A percentile compares a stretch with the other conserved stretches of the same genome.
phyloP scores from a whole-genome alignment of 2,113 vertebrate species.

The Datnioides undecimradiatus region DNA sequence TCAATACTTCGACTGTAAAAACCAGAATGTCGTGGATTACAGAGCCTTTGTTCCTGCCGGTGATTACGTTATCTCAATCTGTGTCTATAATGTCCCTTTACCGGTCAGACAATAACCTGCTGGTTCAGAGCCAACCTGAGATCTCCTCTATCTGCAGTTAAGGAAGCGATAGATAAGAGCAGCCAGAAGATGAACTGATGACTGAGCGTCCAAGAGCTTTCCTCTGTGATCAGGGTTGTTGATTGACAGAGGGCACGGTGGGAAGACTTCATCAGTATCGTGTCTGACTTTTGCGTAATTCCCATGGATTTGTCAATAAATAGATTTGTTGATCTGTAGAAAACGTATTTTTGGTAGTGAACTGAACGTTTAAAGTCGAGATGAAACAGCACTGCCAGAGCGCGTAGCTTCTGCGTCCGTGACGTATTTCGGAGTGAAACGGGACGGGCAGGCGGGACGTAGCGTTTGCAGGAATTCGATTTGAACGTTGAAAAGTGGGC shows the following conservation, averaged over 20 bases:
- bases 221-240: slow-evolving; percentile 7
- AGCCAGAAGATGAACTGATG: slow-evolving; percentile 38
- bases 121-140: neutral
- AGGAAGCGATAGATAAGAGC: slow-evolving; percentile 34
- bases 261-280: neutral
- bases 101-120: slow-evolving; percentile 36
- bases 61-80: slow-evolving; percentile 32
- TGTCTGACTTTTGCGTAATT: neutral
- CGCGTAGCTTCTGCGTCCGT: no score
- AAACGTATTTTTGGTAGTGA: neutral
- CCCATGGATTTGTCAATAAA: neutral
- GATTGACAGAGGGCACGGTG: slow-evolving; percentile 11
- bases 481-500: no score
- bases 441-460: no score
- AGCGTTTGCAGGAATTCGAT: no score
- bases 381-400: no score
- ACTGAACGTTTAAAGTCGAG: no score
- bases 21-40: neutral
- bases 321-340: neutral
- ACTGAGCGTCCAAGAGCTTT: slow-evolving; percentile 29
- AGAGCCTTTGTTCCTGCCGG: neutral
- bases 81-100: neutral
- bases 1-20: neutral
- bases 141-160: slow-evolving; percentile 37
- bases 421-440: no score